Base-by-base conservation (phyloP, 2,113 vertebrate genomes). In the Cynocephalus volans region DNA sequence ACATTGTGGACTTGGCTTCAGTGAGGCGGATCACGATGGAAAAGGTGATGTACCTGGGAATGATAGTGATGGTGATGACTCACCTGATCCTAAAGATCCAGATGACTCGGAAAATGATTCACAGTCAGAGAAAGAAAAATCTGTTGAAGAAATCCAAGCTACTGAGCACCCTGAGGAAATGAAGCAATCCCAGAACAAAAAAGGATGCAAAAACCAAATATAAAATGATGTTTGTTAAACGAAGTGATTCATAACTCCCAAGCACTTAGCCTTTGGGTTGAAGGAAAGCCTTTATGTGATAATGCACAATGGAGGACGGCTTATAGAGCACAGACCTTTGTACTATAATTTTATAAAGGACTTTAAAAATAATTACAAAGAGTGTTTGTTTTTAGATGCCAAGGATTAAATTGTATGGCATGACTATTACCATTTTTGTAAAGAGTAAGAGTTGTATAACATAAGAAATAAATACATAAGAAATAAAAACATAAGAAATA, bases 1-100 rank as follows among this genome's bases (percentile, higher is more conserved):
- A 92, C 99, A 99, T 82, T 99, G 99, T 6, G 99, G 99, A n/a
- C 98, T 99, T 28, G 99, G 99, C 0, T 99, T 99, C 97, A 99
- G 98, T 65, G 99, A 99, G 99, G 99, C 99, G 97, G 97, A 97
- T 84, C 48, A 52, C 84, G 97, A 98, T 36, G 97, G 33, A 50
- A 72, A 97, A 7, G 26, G 17, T 45, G 33, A 77, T 9, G 19
- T 75, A 64, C 64, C 69, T 23, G n/a, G 83, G 89, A 15, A 26
- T 72, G 92, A 88, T 94, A 96, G 97, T 12, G 54, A 64, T 84
- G 88, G 28, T 79, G 93, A 96, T 95, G 97, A 97, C 76, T 98
- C 97, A 96, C 97, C 96, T 86, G 90, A 98, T 56, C 80, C 65
- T 41, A 97, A 98, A 96, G 98, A 96, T 96, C 96, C 98, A 83